Evolutionary conservation across 1,140 invertebrate species (phyloP), one percentile per base, ranked within the genome.

Genomic region (Zelostemma sp.): DNA sequence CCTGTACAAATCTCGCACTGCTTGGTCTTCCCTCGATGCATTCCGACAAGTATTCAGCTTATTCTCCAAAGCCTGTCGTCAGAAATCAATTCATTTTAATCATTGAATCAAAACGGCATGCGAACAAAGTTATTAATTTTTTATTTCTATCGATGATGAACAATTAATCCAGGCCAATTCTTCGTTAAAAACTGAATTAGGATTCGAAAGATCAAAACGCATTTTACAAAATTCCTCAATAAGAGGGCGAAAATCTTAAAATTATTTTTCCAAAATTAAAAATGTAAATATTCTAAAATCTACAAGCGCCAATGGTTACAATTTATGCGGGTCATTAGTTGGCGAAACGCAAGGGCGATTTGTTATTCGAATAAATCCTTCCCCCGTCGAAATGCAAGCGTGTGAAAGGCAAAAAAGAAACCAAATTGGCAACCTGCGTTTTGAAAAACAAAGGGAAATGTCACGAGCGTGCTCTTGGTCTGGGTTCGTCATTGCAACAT

Each of bases 1-100:
- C 84, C 84, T 86, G 83, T 85, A 86, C 60, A 84, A 73, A 78
- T 86, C 84, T 25, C 83, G 78, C 43, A 84, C 77, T n/a, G 80
- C 76, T 74, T 83, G 84, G 73, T 85, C 84, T 72, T 86, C 84
- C 73, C 84, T 72, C 19, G 82, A 80, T 35, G 83, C 78, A 56
- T 84, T 85, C 63, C 80, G 77, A 64, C 84, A 85, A 38, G 84
- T 83, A 54, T 84, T 85, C 49, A 86, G 68, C 53, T 85, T 86
- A 58, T 84, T 85, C 68, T 86, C 84, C 81, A 86, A 64, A 12
- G 84, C 83, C 84, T 86, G 72, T 51, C 60, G 40, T 1, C 66
- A 59, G 63, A 68, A 31, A 72, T 65, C 41, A 68, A 64, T 68
- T 54, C 49, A 16, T 38, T 53, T 49, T 15, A 49, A 53, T 1